Evolutionary conservation across 2,888 invertebrate species (phyloP), one percentile per base, ranked within the genome.

Genomic region (Hypomecis punctinalis): DNA sequence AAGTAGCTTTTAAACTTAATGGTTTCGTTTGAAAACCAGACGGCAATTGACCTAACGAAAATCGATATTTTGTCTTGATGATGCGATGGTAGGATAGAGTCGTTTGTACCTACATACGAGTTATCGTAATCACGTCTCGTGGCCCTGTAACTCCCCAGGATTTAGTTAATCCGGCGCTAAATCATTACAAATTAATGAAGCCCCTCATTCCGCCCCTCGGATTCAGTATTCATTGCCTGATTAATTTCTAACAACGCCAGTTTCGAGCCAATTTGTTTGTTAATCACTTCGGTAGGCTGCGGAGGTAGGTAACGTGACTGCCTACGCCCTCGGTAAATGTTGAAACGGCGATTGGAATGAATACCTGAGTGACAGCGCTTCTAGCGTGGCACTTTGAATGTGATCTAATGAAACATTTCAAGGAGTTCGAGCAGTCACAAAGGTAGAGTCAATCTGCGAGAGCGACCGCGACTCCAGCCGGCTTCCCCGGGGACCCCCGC

Each of bases 111-210:
- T n/a, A n/a, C 58, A 42, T 11, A 33, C 33, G 42, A 53, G 61
- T 65, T 60, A 66, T 66, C 63, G 57, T 61, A 69, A 67, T 67
- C 60, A 53, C 10, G 49, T 59, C 58, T 47, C 33, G 51, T 51
- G 53, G 37, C 53, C 61, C 23, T 39, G 47, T 11, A 66, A 67
- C 43, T 61, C 57, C 60, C 40, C 43, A 57, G 61, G 63, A 71
- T 67, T 70, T 63, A 70, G 61, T 69, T 68, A 71, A 73, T 72
- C 69, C 72, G 66, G 71, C 63, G 70, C 66, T 66, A 70, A 74
- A 73, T 71, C 69, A 76, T 76, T 71, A 70, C 66, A 70, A 74
- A 77, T 74, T 68, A 74, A 75, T 64, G 66, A 70, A 69, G 62
- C 65, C 67, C 58, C 66, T 47, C 63, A 64, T 70, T 70, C 60